A percentile compares a stretch with the other conserved stretches of the same genome.
Evolutionary conservation across 2,888 invertebrate genomes (phyloP).

Genomic region (Salpingus planirostris): DNA sequence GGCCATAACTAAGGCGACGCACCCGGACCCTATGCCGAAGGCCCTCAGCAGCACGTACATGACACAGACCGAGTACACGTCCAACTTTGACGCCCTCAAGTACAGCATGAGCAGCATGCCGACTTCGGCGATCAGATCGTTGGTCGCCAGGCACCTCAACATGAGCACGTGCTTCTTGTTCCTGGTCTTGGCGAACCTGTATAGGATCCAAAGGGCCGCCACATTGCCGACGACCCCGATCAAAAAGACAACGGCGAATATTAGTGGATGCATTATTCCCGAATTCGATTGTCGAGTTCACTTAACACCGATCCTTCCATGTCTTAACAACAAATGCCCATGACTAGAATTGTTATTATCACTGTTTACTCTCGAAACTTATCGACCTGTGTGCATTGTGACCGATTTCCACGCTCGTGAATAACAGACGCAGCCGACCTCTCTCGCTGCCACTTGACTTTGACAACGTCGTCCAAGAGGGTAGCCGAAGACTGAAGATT

Average conservation of each 20-base stretch:
- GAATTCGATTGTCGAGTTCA: too few relatives aligned
- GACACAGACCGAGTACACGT: slow-evolving; percentile 51
- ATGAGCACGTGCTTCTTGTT: slow-evolving; percentile 75
- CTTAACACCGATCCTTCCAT: slow-evolving; percentile 8
- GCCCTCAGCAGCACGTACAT: slow-evolving; percentile 66
- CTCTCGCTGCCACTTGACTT: too few relatives aligned
- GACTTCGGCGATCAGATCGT: slow-evolving; percentile 69
- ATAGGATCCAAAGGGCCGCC: slow-evolving; percentile 65
- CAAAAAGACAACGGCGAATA: slow-evolving; percentile 51
- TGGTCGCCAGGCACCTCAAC: slow-evolving; percentile 66
- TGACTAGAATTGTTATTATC: too few relatives aligned
- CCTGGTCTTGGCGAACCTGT: slow-evolving; percentile 60
- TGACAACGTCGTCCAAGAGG: too few relatives aligned
- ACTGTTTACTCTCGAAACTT: too few relatives aligned
- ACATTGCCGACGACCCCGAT: slow-evolving; percentile 67
- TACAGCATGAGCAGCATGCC: slow-evolving; percentile 69
- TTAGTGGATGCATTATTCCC: too few relatives aligned
- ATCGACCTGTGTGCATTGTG: too few relatives aligned
- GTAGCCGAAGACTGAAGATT: too few relatives aligned
- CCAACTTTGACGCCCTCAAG: slow-evolving; percentile 43
- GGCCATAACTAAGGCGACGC: slow-evolving; percentile 84
- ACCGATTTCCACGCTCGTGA: too few relatives aligned
- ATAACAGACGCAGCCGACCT: too few relatives aligned
- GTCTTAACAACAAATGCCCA: slow-evolving; percentile 7
- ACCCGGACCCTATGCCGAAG: slow-evolving; percentile 80